Conservation (phyloP, 2,113 vertebrate genomes). For the Benitochromis conjunctus region DNA sequence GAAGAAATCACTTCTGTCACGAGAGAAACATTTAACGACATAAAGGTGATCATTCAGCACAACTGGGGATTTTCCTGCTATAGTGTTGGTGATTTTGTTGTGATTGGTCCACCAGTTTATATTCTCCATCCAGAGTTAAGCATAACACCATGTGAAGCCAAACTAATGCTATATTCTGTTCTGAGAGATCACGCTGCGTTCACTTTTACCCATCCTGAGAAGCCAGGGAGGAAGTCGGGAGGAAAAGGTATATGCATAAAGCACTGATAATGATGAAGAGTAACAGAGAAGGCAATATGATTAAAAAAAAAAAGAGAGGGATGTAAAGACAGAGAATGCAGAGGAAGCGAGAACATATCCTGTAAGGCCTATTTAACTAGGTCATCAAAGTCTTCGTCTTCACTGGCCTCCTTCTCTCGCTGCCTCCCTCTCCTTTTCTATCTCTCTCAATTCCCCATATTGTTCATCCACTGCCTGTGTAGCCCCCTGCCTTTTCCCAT, state of each 20-base stretch:
- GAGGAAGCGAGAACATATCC: not conserved
- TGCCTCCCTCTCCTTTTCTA: not conserved
- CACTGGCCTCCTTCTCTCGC: not conserved
- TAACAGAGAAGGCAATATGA: conserved; percentile 11
- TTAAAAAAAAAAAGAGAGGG: not conserved
- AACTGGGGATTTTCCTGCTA: not conserved
- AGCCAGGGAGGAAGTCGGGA: not conserved
- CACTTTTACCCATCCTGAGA: not conserved
- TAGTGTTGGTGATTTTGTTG: not conserved
- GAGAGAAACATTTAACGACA: not conserved
- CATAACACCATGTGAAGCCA: not conserved
- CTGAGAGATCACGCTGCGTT: not conserved
- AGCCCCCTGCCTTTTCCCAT: not conserved
- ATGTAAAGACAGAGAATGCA: not conserved
- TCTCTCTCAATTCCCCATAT: not conserved
- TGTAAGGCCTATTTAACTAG: conserved; percentile 44
- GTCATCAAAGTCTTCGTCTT: conserved; percentile 38
- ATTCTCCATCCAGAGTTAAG: not conserved
- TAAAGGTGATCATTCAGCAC: not conserved
- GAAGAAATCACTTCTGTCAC: not conserved
- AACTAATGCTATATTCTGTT: not conserved
- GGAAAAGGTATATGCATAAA: not conserved
- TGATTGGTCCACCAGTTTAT: not conserved
- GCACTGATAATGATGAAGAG: not conserved
- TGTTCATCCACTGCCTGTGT: not conserved